phyloP scores from a whole-genome alignment of 1,140 invertebrate genomes.

The Drosophila prosaltans region DNA sequence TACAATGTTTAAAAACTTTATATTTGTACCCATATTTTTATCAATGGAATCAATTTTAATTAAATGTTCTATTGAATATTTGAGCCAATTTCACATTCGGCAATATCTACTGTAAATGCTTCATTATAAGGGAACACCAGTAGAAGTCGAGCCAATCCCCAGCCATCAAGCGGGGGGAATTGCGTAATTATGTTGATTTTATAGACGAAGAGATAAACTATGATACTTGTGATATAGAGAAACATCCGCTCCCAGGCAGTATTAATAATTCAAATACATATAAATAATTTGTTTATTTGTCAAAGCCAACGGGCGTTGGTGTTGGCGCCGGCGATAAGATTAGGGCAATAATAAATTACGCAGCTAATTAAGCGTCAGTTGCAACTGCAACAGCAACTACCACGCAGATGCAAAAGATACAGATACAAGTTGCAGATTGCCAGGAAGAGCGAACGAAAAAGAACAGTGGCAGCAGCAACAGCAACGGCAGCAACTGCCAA shows the following conservation, averaged over 20 bases:
- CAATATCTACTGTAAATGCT: not conserved
- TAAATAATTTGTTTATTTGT: constrained; percentile 78
- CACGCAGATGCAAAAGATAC: constrained; percentile 77
- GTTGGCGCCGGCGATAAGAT: constrained; percentile 59
- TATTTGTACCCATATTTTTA: not conserved
- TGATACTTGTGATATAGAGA: not conserved
- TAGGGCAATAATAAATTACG: constrained; percentile 78
- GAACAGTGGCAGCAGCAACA: not conserved
- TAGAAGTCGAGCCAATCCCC: not conserved
- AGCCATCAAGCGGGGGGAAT: not conserved
- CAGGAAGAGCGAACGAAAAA: constrained; percentile 21
- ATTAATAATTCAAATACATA: constrained; percentile 68
- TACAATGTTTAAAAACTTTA: no score
- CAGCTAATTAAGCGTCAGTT: constrained; percentile 72
- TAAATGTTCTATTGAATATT: no score
- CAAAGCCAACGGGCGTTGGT: constrained; percentile 65
- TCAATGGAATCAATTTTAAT: not conserved
- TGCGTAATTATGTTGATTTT: constrained; percentile 71
- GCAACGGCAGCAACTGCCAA: constrained; percentile 9
- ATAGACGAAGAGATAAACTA: constrained; percentile 47
- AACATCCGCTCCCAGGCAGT: constrained; percentile 28
- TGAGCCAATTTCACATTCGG: not conserved
- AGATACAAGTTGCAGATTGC: constrained; percentile 70
- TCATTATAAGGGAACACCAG: no score
- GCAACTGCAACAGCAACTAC: constrained; percentile 48